phyloP scores from a whole-genome alignment of 2,888 invertebrate genomes.

The Xestia xanthographa region DNA sequence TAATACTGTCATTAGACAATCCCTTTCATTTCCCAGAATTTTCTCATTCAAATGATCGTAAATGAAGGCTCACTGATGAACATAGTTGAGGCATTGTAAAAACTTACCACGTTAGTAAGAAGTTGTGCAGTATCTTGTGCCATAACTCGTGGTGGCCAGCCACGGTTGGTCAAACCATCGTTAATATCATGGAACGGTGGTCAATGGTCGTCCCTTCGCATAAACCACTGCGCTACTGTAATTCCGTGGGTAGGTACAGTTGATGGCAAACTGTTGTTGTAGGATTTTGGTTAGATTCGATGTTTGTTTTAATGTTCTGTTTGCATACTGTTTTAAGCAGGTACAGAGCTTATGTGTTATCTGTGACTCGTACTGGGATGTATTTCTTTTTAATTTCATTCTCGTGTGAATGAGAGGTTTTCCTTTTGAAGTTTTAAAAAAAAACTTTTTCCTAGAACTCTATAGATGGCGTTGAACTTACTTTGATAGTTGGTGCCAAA shows the following conservation, averaged over 20 bases:
- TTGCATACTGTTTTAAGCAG: background rate
- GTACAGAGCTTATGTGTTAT: background rate
- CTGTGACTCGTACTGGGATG: background rate
- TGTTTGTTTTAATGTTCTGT: background rate
- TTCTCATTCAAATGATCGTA: constrained; percentile 42
- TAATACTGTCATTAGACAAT: background rate
- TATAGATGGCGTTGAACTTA: too few relatives aligned
- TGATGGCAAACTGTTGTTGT: constrained; percentile 15
- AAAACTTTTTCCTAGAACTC: too few relatives aligned
- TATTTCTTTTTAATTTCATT: background rate
- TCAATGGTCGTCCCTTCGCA: constrained; percentile 66
- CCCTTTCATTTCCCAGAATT: background rate
- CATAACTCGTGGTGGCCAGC: constrained; percentile 39
- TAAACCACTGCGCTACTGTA: constrained; percentile 64
- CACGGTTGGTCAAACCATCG: constrained; percentile 62
- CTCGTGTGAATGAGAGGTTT: too few relatives aligned
- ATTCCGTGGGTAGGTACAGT: constrained; percentile 55
- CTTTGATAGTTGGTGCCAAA: too few relatives aligned
- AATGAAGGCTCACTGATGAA: constrained; percentile 38
- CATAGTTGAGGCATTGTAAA: constrained; percentile 57
- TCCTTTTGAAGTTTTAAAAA: too few relatives aligned
- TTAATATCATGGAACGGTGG: constrained; percentile 66
- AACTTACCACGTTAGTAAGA: constrained; percentile 61
- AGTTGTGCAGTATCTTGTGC: constrained; percentile 59
- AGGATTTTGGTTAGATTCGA: background rate